Evolutionary conservation across 1,140 invertebrate genomes (phyloP).

Genomic region (Orchestia grillus): DNA sequence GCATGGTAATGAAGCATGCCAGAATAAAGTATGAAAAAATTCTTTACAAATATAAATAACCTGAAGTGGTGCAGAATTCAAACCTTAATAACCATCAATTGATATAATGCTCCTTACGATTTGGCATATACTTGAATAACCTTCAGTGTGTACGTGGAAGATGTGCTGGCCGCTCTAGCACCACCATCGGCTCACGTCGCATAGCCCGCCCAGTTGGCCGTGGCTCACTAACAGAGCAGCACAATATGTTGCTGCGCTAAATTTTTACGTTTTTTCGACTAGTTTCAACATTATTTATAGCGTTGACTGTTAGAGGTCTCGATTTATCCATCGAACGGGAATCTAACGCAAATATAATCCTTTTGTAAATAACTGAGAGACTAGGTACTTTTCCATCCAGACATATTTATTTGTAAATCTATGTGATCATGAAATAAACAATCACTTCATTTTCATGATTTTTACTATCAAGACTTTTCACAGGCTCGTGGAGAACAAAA

Average conservation of each 20-base stretch:
- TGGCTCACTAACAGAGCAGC: background rate
- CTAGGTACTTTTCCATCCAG: background rate
- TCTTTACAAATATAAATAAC: no score
- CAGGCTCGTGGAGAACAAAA: background rate
- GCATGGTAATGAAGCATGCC: no score
- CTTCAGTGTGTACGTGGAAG: no score
- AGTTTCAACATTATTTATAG: no score
- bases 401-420: slow-evolving; percentile 49
- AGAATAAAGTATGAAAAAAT: no score
- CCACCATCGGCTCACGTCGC: background rate
- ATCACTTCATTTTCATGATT: background rate
- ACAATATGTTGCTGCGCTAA: no score
- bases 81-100: no score
- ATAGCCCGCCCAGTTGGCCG: background rate
- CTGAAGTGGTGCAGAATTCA: background rate
- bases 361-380: slow-evolving; percentile 1
- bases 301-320: no score
- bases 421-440: slow-evolving; percentile 16
- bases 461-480: background rate
- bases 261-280: no score
- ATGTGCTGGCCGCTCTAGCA: no score
- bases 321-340: background rate
- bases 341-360: background rate
- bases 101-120: no score
- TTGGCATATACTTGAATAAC: no score